Evolutionary conservation across 2,113 vertebrate species (phyloP).

Genomic region (Thamnophis sirtalis): DNA sequence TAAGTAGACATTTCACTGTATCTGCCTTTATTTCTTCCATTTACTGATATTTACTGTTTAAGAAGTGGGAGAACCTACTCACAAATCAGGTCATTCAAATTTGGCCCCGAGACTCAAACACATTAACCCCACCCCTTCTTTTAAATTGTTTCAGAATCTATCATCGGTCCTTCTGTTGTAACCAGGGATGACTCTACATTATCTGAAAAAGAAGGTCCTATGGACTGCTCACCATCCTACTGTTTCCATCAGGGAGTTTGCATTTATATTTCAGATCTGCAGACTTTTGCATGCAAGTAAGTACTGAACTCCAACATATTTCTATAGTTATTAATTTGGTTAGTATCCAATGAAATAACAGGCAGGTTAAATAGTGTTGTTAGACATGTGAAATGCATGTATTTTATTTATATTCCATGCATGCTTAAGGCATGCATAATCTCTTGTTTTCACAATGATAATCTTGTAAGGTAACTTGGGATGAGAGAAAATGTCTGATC

Average conservation of each 20-base stretch:
- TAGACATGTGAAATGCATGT: not conserved
- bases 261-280: constrained; percentile 79
- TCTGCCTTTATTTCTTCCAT: not conserved
- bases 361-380: not conserved
- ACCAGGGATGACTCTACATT: constrained; percentile 53
- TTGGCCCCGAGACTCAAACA: not conserved
- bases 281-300: constrained; percentile 89
- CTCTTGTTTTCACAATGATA: not conserved
- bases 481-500: not conserved
- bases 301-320: constrained; percentile 18
- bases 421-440: not conserved
- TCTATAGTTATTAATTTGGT: not conserved
- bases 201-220: constrained; percentile 36
- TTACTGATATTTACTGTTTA: not conserved
- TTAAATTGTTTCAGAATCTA: constrained; percentile 60
- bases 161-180: constrained; percentile 18
- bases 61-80: not conserved
- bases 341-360: not conserved
- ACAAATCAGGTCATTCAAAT: not conserved
- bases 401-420: not conserved
- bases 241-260: constrained; percentile 85
- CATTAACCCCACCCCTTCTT: not conserved
- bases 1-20: not conserved
- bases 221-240: constrained; percentile 78
- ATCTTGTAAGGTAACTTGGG: not conserved